Percentiles rank a stretch among this genome's conserved stretches.
Evolutionary conservation across 2,888 invertebrate species (phyloP).

Genomic region (Eupithecia insigniata): DNA sequence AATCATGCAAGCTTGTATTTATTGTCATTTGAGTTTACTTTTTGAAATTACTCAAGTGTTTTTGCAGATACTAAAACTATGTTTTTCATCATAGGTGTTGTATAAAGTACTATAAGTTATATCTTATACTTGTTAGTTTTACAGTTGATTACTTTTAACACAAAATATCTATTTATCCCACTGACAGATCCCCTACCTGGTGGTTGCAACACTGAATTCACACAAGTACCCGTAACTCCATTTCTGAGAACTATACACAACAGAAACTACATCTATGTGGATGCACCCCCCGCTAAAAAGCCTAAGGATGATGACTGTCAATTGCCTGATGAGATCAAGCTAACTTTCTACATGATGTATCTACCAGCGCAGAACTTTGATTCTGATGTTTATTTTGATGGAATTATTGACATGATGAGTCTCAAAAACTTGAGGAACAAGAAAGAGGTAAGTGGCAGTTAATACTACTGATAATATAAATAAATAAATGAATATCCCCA

Average conservation of each 20-base stretch:
- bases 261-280: slow-evolving; percentile 76
- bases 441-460: slow-evolving; percentile 69
- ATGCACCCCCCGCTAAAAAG: slow-evolving; percentile 78
- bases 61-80: too few relatives aligned
- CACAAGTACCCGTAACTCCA: slow-evolving; percentile 84
- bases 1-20: too few relatives aligned
- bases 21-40: too few relatives aligned
- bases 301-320: slow-evolving; percentile 59
- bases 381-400: slow-evolving; percentile 84
- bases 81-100: too few relatives aligned
- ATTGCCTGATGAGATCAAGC: slow-evolving; percentile 57
- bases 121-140: neutral
- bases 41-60: too few relatives aligned
- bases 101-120: too few relatives aligned
- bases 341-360: slow-evolving; percentile 85
- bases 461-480: neutral
- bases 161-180: neutral
- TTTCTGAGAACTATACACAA: slow-evolving; percentile 76
- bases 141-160: too few relatives aligned
- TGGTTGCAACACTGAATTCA: slow-evolving; percentile 89
- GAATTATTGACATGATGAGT: slow-evolving; percentile 86
- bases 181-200: slow-evolving; percentile 90
- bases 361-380: slow-evolving; percentile 83
- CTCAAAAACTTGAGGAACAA: slow-evolving; percentile 78
- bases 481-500: too few relatives aligned